Percentiles rank a stretch among this genome's conserved stretches.
phyloP scores from a whole-genome alignment of 2,888 invertebrate species.

The Neoascia interrupta region DNA sequence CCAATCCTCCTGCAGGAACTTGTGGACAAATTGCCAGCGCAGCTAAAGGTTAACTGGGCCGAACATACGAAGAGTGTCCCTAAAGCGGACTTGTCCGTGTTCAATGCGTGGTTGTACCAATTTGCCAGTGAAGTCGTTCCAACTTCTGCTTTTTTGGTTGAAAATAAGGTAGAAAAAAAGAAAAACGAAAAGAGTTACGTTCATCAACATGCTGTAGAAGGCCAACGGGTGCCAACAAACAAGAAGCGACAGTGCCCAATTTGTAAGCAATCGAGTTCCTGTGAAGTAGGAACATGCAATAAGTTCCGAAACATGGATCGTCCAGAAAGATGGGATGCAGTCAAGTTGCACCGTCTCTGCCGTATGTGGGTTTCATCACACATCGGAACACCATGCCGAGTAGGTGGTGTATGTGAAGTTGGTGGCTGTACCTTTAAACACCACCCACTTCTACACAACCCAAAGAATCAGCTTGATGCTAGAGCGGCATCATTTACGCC shows the following conservation, averaged over 20 bases:
- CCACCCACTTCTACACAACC: slow-evolving; percentile 15
- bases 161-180: too few relatives aligned
- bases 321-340: background rate
- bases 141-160: background rate
- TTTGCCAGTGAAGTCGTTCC: background rate
- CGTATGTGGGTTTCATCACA: slow-evolving; percentile 22
- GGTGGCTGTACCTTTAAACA: slow-evolving; percentile 1
- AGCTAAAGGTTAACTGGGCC: slow-evolving; percentile 18
- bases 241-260: background rate
- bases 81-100: background rate
- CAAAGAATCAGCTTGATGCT: background rate
- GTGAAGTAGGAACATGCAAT: background rate
- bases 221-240: background rate
- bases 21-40: slow-evolving; percentile 14
- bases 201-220: background rate
- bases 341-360: slow-evolving; percentile 7
- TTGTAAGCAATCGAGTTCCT: background rate
- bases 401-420: background rate
- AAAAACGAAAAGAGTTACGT: slow-evolving; percentile 1
- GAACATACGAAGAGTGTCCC: background rate
- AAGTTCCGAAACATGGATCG: background rate
- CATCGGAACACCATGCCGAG: background rate
- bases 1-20: slow-evolving; percentile 21
- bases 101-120: slow-evolving; percentile 18
- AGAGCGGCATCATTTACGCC: background rate